These are phyloP conservation scores for Electrophaes corylata DNA, from an alignment of 2,888 invertebrate species.

Conservation along the genomic window DNA sequence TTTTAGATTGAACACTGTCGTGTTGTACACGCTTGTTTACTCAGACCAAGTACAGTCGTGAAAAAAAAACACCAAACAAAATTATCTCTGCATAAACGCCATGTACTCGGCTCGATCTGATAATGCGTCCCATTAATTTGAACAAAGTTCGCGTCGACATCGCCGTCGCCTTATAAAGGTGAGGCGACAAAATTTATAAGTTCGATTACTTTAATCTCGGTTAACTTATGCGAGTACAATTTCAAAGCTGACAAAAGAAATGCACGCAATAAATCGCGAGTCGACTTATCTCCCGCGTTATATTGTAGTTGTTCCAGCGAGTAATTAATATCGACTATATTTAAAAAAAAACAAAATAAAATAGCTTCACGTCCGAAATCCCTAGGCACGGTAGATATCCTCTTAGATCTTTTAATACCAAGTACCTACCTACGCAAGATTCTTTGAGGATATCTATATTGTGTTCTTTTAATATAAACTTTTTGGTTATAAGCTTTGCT, in stretches of 20 bases:
- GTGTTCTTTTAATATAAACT: too few relatives aligned
- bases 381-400: too few relatives aligned
- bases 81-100: conserved; percentile 84
- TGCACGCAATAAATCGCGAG: conserved; percentile 81
- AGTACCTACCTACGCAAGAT: too few relatives aligned
- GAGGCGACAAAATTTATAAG: conserved; percentile 85
- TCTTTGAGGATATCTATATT: too few relatives aligned
- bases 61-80: conserved; percentile 73
- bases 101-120: conserved; percentile 82
- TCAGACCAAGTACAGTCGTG: conserved; percentile 40
- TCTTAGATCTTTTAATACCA: too few relatives aligned
- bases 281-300: conserved; percentile 78
- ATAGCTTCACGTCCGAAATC: too few relatives aligned
- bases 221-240: conserved; percentile 85
- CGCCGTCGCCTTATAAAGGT: conserved; percentile 81
- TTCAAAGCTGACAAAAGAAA: conserved; percentile 85
- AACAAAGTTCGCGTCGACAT: conserved; percentile 83
- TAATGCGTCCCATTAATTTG: conserved; percentile 83
- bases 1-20: background rate
- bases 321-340: conserved; percentile 57
- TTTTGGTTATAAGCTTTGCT: too few relatives aligned
- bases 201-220: conserved; percentile 85
- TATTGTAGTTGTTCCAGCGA: conserved; percentile 51
- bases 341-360: too few relatives aligned
- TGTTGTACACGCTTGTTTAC: conserved; percentile 34